phyloP scores from a whole-genome alignment of 2,113 vertebrate species.

The Hemiscyllium ocellatum region DNA sequence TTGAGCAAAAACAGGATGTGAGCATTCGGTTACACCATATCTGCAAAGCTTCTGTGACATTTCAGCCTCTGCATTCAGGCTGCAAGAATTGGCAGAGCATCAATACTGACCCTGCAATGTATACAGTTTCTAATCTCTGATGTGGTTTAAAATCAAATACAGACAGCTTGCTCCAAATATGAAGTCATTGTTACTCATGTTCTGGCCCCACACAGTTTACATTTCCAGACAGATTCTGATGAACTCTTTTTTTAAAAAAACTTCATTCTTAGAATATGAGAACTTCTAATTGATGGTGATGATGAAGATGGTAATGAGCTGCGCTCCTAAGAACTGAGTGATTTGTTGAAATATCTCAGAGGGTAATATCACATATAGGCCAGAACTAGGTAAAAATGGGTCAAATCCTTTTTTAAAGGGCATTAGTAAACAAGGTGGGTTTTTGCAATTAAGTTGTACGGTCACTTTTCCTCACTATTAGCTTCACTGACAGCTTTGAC shows the following conservation, averaged over 20 bases:
- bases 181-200: not conserved
- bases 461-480: too few relatives aligned
- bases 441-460: too few relatives aligned
- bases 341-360: too few relatives aligned
- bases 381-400: too few relatives aligned
- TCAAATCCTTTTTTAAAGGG: too few relatives aligned
- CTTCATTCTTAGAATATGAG: not conserved
- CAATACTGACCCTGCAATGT: not conserved
- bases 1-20: conserved; percentile 20
- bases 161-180: too few relatives aligned
- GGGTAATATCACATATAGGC: too few relatives aligned
- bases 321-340: too few relatives aligned
- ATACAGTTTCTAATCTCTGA: not conserved
- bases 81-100: not conserved
- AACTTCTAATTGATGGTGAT: too few relatives aligned
- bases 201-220: not conserved
- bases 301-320: not conserved
- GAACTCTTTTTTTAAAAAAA: not conserved
- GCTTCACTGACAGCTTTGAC: too few relatives aligned
- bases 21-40: not conserved
- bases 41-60: not conserved
- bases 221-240: not conserved
- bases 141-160: not conserved
- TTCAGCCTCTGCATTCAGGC: not conserved
- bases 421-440: too few relatives aligned